phyloP scores from a whole-genome alignment of 2,888 invertebrate species.

The Leptopilina drosophilae region DNA sequence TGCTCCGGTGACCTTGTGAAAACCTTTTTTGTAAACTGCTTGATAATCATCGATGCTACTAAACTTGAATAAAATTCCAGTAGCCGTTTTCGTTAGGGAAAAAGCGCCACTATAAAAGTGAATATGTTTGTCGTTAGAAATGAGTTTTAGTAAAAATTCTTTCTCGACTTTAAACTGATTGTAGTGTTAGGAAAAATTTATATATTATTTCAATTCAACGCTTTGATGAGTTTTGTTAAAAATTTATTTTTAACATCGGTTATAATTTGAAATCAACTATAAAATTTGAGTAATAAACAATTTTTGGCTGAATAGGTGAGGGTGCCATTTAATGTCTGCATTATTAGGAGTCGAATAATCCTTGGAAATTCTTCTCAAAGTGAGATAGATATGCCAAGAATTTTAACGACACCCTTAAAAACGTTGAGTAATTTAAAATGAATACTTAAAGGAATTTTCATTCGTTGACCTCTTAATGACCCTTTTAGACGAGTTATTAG shows the following conservation, averaged over 20 bases:
- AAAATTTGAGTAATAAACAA: not conserved
- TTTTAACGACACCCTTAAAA: conserved; percentile 34
- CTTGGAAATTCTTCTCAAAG: not conserved
- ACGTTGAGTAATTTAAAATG: conserved; percentile 34
- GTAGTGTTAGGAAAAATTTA: no score
- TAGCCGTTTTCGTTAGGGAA: conserved; percentile 91
- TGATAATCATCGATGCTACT: conserved; percentile 92
- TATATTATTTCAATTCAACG: no score
- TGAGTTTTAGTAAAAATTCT: not conserved
- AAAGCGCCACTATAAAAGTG: conserved; percentile 84
- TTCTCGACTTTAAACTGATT: no score
- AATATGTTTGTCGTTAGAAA: conserved; percentile 52
- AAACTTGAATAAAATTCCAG: conserved; percentile 92
- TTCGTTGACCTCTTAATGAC: conserved; percentile 29
- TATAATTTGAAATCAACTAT: no score
- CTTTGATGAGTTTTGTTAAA: no score
- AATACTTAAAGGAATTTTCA: conserved; percentile 36
- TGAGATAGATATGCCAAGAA: conserved; percentile 22
- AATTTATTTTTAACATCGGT: no score
- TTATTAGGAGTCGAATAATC: conserved; percentile 24
- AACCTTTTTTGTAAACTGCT: conserved; percentile 91
- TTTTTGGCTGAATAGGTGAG: not conserved
- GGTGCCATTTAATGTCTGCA: conserved; percentile 17
- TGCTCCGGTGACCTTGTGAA: conserved; percentile 91
- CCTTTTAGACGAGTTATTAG: not conserved